phyloP scores from a whole-genome alignment of 2,888 invertebrate species.

The Pheosia gnoma region DNA sequence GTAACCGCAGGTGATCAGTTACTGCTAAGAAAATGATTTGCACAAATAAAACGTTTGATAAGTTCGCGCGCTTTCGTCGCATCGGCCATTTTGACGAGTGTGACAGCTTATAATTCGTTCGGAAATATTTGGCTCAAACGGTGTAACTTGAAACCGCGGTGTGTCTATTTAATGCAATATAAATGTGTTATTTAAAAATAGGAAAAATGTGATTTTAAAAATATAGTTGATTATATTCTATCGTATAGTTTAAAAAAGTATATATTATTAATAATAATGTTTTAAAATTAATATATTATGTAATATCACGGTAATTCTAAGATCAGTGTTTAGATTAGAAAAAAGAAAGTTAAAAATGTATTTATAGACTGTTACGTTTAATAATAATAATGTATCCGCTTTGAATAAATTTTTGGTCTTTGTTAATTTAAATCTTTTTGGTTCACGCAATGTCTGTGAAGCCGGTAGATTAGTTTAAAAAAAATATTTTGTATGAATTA shows the following conservation, averaged over 20 bases:
- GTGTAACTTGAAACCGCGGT: slow-evolving; percentile 52
- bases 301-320: slow-evolving; percentile 74
- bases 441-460: slow-evolving; percentile 30
- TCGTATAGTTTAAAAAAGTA: slow-evolving; percentile 62
- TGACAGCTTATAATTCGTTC: slow-evolving; percentile 45
- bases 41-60: slow-evolving; percentile 23
- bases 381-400: slow-evolving; percentile 39
- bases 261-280: slow-evolving; percentile 53
- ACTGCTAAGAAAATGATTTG: slow-evolving; percentile 32
- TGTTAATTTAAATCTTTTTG: slow-evolving; percentile 7
- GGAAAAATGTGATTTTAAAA: slow-evolving; percentile 82
- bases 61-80: slow-evolving; percentile 46
- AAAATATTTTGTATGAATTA: slow-evolving; percentile 23
- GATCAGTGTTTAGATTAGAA: slow-evolving; percentile 75
- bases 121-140: slow-evolving; percentile 43
- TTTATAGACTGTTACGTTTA: slow-evolving; percentile 63
- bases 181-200: slow-evolving; percentile 72
- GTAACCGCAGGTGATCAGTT: neutral
- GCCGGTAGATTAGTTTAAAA: slow-evolving; percentile 18
- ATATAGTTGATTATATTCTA: slow-evolving; percentile 79
- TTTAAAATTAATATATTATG: slow-evolving; percentile 70
- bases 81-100: slow-evolving; percentile 39
- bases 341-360: slow-evolving; percentile 63
- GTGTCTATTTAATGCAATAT: slow-evolving; percentile 77
- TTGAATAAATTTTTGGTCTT: slow-evolving; percentile 19